These are phyloP conservation scores for Xerus inauris DNA, from an alignment of 2,113 vertebrate genomes.

Conservation along the genomic window DNA sequence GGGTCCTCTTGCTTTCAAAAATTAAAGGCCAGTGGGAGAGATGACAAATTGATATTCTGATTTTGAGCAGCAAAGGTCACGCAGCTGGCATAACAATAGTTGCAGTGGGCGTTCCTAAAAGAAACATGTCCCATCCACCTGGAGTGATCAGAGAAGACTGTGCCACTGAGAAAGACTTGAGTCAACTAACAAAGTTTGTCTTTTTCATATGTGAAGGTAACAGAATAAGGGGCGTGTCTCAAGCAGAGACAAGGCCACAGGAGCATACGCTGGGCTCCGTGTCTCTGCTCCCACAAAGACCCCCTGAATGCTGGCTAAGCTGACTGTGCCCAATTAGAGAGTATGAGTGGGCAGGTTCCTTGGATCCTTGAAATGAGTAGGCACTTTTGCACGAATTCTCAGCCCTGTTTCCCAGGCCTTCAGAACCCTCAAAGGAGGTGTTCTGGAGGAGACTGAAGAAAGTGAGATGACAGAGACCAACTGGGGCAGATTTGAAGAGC, in stretches of 20 bases:
- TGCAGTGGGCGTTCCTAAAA: not conserved
- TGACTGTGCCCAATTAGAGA: not conserved
- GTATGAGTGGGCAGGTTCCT: not conserved
- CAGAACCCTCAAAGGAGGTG: not conserved
- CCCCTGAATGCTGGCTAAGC: not conserved
- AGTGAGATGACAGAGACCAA: not conserved
- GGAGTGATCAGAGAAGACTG: not conserved
- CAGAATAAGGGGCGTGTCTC: not conserved
- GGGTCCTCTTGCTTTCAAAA: not conserved
- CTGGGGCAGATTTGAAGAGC: not conserved
- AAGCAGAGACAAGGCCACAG: accelerated
- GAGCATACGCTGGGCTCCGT: not conserved
- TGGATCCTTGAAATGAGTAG: not conserved
- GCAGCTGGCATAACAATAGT: not conserved
- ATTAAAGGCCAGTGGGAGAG: accelerated
- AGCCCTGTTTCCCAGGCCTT: not conserved
- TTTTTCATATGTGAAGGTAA: not conserved
- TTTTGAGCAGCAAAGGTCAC: not conserved
- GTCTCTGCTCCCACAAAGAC: not conserved
- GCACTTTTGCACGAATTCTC: not conserved
- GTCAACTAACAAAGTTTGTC: not conserved
- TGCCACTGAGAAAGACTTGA: not conserved
- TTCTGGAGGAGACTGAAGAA: not conserved
- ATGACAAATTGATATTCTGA: not conserved
- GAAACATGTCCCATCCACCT: not conserved